Percentiles rank a stretch among this genome's conserved stretches.
Conservation (phyloP, 2,797 vertebrate genomes). For the Tapera naevia region DNA sequence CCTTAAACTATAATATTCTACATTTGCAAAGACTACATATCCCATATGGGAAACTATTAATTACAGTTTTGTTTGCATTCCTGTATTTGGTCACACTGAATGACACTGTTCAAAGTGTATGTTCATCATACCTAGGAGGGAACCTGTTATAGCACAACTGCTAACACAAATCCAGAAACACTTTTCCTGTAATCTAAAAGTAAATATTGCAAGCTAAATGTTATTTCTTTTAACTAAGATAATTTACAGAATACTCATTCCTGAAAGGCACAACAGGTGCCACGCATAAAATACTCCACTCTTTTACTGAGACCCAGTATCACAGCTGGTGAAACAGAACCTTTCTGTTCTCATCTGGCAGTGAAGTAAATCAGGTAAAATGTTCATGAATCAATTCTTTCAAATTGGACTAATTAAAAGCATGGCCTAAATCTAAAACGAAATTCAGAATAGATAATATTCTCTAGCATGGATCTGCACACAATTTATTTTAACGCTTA, state of each 20-base stretch:
- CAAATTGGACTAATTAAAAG: constrained; percentile 18
- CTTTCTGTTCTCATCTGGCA: background rate
- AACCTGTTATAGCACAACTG: background rate
- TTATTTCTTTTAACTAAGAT: background rate
- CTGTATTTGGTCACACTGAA: background rate
- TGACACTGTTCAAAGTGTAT: background rate
- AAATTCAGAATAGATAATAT: background rate
- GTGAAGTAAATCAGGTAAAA: constrained; percentile 33
- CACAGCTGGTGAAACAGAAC: background rate
- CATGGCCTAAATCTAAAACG: background rate
- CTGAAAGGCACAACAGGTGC: background rate
- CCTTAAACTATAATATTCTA: background rate
- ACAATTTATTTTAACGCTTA: background rate
- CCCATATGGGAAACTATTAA: background rate
- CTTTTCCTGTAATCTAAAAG: background rate
- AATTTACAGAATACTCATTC: background rate
- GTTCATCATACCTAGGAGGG: background rate
- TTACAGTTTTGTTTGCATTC: background rate
- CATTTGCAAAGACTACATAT: background rate
- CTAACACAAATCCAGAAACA: background rate
- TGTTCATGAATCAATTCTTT: constrained; percentile 25
- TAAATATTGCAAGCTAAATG: background rate
- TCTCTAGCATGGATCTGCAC: background rate
- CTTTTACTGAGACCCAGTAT: background rate
- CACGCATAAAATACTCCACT: background rate